Evolutionary conservation across 2,797 vertebrate genomes (phyloP), one percentile per base, ranked within the genome.

Genomic region (Staurois parvus): DNA sequence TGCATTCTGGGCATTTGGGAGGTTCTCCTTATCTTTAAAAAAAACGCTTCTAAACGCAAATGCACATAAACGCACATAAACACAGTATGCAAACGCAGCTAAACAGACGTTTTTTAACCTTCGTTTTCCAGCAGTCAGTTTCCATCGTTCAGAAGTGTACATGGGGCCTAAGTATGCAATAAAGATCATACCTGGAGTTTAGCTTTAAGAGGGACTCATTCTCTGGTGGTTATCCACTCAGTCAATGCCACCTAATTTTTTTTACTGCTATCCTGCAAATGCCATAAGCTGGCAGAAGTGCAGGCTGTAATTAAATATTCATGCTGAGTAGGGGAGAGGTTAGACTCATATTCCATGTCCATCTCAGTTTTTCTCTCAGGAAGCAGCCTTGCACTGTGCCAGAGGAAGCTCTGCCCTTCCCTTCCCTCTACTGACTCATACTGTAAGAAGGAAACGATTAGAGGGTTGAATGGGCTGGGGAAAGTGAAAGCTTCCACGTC

Each of bases 341-440:
- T 73, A 15, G 28, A 52, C 52, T 64, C 19, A 52, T 73, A 37
- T 40, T 82, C 13, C 45, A 26, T 37, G 19, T 59, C 37, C 67
- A 37, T 26, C 37, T 72, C 29, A 26, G 52, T 81, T 89, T 84
- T 90, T 77, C 88, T 76, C 91, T 91, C 87, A 92, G 91, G 94
- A 94, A 91, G 91, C 91, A 91, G 91, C 90, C 92, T 90, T 90
- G 91, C 85, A 91, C 87, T 84, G 89, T 90, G 87, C 90, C 91
- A 92, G 90, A 90, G 94, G 94, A 95, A 95, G 91, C 94, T 92
- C 94, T 91, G 87, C 94, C 93, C 92, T 95, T 95, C 94, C 94
- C 94, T 94, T 88, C 87, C 89, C 37, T 37, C 6, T 37, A 92
- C 83, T 92, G 91, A 94, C 88, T 92, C 91, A 93, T 92, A 92